Evolutionary conservation across 2,888 invertebrate genomes (phyloP).

Genomic region (Luffia ferchaultella): DNA sequence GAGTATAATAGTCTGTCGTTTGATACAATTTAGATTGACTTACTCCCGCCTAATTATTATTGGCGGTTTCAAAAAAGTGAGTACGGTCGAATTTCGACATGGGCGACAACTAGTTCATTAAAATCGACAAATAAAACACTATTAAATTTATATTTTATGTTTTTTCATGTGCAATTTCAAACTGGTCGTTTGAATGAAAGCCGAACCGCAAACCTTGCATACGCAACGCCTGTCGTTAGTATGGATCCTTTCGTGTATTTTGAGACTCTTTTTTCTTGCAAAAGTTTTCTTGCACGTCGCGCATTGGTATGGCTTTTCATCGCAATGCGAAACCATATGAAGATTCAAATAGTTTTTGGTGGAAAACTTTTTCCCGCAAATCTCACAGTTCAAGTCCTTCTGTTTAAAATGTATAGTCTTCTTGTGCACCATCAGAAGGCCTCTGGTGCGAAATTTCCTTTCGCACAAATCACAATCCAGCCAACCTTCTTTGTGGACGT

Average conservation of each 20-base stretch:
- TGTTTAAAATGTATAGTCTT: not conserved
- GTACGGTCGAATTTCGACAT: too few species aligned
- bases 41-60: too few species aligned
- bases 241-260: conserved; percentile 23
- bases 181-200: conserved; percentile 26
- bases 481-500: conserved; percentile 53
- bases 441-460: not conserved
- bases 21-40: too few species aligned
- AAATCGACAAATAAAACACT: not conserved
- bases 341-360: not conserved
- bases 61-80: too few species aligned
- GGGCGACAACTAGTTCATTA: too few species aligned
- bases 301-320: not conserved
- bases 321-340: not conserved
- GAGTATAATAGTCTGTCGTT: too few species aligned
- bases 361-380: not conserved
- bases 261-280: not conserved
- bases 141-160: conserved; percentile 2
- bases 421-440: not conserved
- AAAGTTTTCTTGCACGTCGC: not conserved
- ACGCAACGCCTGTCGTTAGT: conserved; percentile 15
- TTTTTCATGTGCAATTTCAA: conserved; percentile 15
- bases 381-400: not conserved
- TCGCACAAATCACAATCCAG: conserved; percentile 46
- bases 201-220: conserved; percentile 26